phyloP scores from a whole-genome alignment of 2,113 vertebrate genomes.

The Axis porcinus region DNA sequence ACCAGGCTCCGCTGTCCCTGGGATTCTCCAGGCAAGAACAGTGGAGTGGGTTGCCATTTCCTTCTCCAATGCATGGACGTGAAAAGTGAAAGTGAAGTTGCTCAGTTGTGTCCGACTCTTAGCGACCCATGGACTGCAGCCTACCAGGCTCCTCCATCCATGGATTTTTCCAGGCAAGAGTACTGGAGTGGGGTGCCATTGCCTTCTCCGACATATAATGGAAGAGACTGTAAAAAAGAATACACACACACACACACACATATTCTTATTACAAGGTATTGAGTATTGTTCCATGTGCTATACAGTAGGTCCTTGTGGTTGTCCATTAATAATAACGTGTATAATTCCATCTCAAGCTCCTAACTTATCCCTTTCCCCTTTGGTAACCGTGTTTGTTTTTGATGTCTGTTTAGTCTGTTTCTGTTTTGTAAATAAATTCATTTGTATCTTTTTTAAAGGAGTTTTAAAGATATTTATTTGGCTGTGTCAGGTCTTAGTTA shows the following conservation, averaged over 20 bases:
- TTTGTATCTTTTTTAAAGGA: neutral
- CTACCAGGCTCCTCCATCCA: too few species aligned
- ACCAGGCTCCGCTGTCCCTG: too few species aligned
- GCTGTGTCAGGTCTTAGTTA: neutral
- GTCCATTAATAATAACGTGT: neutral
- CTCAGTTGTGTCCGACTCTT: too few species aligned
- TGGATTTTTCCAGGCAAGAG: too few species aligned
- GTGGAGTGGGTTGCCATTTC: too few species aligned
- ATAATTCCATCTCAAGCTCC: neutral
- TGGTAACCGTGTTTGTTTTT: neutral
- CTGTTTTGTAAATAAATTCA: neutral
- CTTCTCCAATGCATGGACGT: too few species aligned
- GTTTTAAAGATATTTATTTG: neutral
- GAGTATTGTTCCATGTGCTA: neutral
- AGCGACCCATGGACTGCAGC: too few species aligned
- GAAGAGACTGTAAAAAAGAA: neutral
- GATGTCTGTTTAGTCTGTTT: neutral
- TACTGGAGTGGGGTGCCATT: too few species aligned
- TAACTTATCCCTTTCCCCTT: neutral
- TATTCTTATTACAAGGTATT: neutral
- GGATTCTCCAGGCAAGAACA: too few species aligned
- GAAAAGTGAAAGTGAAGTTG: too few species aligned
- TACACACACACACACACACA: neutral
- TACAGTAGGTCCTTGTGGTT: neutral
- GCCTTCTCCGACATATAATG: neutral